Conservation (phyloP, 2,797 vertebrate genomes). For the Eupleurogrammus muticus region DNA sequence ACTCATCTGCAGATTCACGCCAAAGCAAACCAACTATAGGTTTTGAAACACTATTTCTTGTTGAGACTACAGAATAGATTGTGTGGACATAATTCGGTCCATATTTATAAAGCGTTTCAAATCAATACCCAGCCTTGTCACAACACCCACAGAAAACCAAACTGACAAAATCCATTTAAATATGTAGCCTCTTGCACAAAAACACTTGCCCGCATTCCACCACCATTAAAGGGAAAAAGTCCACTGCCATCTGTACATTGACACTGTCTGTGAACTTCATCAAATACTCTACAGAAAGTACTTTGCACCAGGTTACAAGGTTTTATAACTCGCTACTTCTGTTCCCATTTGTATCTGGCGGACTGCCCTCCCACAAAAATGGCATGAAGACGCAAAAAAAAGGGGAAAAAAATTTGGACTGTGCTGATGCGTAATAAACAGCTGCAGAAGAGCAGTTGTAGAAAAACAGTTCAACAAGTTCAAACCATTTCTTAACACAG, state of each 20-base stretch:
- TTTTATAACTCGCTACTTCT: not conserved
- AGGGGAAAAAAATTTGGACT: not conserved
- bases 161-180: not conserved
- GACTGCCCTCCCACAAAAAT: not conserved
- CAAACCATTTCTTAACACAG: not conserved
- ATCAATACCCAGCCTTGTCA: not conserved
- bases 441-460: not conserved
- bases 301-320: not conserved
- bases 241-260: not conserved
- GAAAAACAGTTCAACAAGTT: not conserved
- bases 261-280: not conserved
- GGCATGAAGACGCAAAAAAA: not conserved
- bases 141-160: not conserved
- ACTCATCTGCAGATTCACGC: not conserved
- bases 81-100: not conserved
- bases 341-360: not conserved
- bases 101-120: not conserved
- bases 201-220: not conserved
- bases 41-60: not conserved
- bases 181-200: constrained; percentile 5
- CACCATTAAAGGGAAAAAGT: not conserved
- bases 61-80: not conserved
- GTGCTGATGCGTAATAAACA: not conserved
- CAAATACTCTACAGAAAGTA: not conserved
- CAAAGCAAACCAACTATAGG: not conserved